These are phyloP conservation scores for Dendroctonus valens DNA, from an alignment of 1,140 invertebrate genomes.

Conservation along the genomic window DNA sequence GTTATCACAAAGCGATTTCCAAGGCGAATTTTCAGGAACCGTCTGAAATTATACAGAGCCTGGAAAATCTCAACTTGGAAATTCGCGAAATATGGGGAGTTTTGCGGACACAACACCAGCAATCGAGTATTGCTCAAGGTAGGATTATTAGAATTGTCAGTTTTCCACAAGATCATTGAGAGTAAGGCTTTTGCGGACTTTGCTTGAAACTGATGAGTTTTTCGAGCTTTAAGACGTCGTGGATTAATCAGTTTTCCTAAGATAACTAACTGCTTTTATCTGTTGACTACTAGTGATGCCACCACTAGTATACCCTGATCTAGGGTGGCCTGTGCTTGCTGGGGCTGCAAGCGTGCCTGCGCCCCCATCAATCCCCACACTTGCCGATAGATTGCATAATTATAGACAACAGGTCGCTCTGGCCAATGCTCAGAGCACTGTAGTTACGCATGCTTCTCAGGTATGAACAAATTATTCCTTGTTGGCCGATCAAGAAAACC, in stretches of 20 bases:
- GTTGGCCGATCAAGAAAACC: background rate
- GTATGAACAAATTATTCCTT: background rate
- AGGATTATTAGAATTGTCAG: slow-evolving; percentile 1
- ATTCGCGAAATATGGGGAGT: slow-evolving; percentile 71
- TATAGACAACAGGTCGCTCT: slow-evolving; percentile 52
- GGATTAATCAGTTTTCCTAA: background rate
- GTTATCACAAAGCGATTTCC: slow-evolving; percentile 9
- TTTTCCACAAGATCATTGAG: background rate
- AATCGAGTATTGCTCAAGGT: slow-evolving; percentile 54
- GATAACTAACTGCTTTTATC: background rate
- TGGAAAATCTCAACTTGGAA: slow-evolving; percentile 69
- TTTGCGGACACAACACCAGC: slow-evolving; percentile 62
- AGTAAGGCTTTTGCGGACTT: background rate
- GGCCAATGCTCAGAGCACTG: slow-evolving; percentile 50
- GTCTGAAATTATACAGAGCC: slow-evolving; percentile 66
- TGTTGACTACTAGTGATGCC: slow-evolving; percentile 47
- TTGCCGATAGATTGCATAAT: slow-evolving; percentile 55
- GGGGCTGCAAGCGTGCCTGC: slow-evolving; percentile 40
- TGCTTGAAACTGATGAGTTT: too few species aligned
- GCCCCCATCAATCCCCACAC: slow-evolving; percentile 54
- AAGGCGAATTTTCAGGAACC: slow-evolving; percentile 55
- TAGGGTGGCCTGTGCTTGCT: slow-evolving; percentile 58
- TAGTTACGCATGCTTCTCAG: slow-evolving; percentile 52
- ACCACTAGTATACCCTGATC: slow-evolving; percentile 60
- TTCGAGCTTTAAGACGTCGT: too few species aligned